Evolutionary conservation across 2,888 invertebrate species (phyloP).

Genomic region (Salticus scenicus): DNA sequence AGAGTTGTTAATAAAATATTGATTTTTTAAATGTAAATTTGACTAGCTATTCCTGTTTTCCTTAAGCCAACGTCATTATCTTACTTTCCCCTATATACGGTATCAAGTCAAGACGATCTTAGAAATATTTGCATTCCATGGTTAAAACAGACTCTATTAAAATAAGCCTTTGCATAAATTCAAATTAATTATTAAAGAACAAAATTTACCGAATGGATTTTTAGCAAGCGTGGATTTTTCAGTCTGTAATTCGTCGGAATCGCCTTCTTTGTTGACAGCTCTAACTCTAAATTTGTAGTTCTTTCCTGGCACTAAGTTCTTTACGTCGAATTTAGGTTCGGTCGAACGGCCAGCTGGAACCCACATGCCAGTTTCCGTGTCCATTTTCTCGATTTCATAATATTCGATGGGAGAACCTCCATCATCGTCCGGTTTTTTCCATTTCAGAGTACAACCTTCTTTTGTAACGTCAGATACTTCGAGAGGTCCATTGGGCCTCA

Average conservation of each 20-base stretch:
- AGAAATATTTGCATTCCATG: no score
- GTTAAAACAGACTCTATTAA: no score
- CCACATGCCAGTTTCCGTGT: constrained; percentile 96
- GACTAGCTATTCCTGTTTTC: no score
- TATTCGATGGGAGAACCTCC: constrained; percentile 92
- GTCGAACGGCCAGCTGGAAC: constrained; percentile 93
- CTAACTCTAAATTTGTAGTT: constrained; percentile 98
- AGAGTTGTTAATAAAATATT: no score
- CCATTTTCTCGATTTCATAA: constrained; percentile 96
- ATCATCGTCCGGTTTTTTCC: constrained; percentile 91
- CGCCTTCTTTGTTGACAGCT: constrained; percentile 97
- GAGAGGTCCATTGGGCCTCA: constrained; percentile 72
- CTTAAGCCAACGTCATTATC: no score
- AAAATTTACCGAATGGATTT: constrained; percentile 80
- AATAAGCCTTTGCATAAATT: no score
- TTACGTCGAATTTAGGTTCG: constrained; percentile 87
- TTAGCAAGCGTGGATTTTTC: constrained; percentile 91
- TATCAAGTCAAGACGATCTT: no score
- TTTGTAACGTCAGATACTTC: constrained; percentile 91
- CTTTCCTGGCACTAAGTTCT: constrained; percentile 93
- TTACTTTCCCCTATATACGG: no score
- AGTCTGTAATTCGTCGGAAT: constrained; percentile 95
- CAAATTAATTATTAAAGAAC: no score
- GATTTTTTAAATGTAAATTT: no score
- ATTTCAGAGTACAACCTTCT: constrained; percentile 92